Base-by-base conservation (phyloP, 2,113 vertebrate species). In the Gila orcuttii region DNA sequence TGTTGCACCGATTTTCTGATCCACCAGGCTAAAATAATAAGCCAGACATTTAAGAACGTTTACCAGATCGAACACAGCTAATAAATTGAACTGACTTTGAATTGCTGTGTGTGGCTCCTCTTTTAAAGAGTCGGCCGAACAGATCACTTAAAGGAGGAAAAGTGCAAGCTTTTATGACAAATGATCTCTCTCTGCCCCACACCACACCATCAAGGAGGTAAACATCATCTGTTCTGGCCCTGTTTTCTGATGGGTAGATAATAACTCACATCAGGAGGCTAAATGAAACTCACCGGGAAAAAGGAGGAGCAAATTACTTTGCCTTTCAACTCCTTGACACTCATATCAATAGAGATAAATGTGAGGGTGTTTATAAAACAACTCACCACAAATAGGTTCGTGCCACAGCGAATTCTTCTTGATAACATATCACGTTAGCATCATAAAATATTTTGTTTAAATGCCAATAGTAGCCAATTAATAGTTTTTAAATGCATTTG, bases 291-390 rank as follows among this genome's bases (percentile, higher is more conserved):
- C 91, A 91, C 87, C 86, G 87, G 88, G 90, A 82, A 36, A 85
- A 88, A 90, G 92, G 91, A 90, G 90, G 92, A 92, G 93, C 93
- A 93, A 94, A 95, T 93, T 94, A 81, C 88, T 91, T 89, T 90
- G 91, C 90, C 82, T 91, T 85, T 91, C 89, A 85, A 87, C 89
- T 90, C 74, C 13, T 75, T 92, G 94, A 92, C 93, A 92, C 84
- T 47, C 89, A 86, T 88, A 64, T 45, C 92, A 93, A 95, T 94
- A 87, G 92, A 94, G 94, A 95, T 94, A 93, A 93, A 95, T 94
- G 94, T 90, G 89, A 69, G 85, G 19, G 85, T 79, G 66, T 86
- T 87, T 82, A 90, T 91, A 87, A 91, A 86, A 89, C 90, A 90
- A 85, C 90, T 91, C 90, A 89, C 89, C 82, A 82, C 69, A 73